Conservation (phyloP, 2,888 invertebrate genomes). For the Alviniconcha strummeri region DNA sequence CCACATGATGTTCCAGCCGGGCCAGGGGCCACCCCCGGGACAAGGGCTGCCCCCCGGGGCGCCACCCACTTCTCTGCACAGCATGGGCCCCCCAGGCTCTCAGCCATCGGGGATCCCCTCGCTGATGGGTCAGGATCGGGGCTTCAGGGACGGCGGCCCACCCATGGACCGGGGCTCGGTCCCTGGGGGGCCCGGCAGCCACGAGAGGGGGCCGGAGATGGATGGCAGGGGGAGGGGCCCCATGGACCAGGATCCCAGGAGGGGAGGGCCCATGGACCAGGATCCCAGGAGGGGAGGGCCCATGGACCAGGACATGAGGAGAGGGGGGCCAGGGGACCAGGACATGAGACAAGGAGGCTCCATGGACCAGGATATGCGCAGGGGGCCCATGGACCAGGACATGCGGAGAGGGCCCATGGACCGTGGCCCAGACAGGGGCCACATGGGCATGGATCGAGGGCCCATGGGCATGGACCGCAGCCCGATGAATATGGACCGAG, state of each 20-base stretch:
- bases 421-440: not conserved
- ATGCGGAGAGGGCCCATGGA: conserved; percentile 23
- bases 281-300: conserved; percentile 9
- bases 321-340: conserved; percentile 15
- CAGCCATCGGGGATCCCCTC: conserved; percentile 26
- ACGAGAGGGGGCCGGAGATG: conserved; percentile 25
- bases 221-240: not conserved
- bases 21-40: conserved; percentile 26
- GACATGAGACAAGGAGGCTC: conserved; percentile 11
- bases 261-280: conserved; percentile 17
- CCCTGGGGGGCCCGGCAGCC: conserved; percentile 34
- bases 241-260: conserved; percentile 17
- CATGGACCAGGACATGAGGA: conserved; percentile 17
- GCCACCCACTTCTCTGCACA: conserved; percentile 12
- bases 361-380: not conserved
- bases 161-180: conserved; percentile 28
- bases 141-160: conserved; percentile 19
- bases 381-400: conserved; percentile 16
- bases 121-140: conserved; percentile 25
- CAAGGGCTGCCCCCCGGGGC: conserved; percentile 32
- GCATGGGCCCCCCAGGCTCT: conserved; percentile 25
- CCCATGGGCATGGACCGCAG: conserved; percentile 15
- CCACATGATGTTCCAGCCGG: conserved; percentile 27
- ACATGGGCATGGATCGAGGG: not conserved
- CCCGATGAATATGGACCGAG: not conserved